Conservation (phyloP, 2,797 vertebrate species). For the Vireo griseus region DNA sequence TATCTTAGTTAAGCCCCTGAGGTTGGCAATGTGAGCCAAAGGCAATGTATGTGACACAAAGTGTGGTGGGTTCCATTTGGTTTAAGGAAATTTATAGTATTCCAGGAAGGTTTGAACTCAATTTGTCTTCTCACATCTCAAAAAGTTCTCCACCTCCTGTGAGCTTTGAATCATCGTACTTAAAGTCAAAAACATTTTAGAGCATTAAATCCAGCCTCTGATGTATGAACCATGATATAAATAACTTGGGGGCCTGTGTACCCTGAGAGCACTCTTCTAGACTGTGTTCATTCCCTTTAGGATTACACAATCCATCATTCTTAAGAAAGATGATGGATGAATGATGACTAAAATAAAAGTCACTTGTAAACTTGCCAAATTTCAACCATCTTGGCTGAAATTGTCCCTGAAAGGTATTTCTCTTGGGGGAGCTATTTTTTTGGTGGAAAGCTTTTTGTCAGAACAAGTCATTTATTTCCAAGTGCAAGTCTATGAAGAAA, state of each 20-base stretch:
- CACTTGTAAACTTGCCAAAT: slow-evolving; percentile 55
- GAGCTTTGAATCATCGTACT: slow-evolving; percentile 18
- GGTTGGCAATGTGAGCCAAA: background rate
- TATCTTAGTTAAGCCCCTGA: background rate
- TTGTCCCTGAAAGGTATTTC: slow-evolving; percentile 51
- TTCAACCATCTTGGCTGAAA: slow-evolving; percentile 52
- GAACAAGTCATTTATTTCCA: slow-evolving; percentile 32
- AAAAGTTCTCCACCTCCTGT: slow-evolving; percentile 9
- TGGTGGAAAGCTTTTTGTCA: slow-evolving; percentile 35
- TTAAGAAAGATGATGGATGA: slow-evolving; percentile 47
- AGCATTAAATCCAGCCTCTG: slow-evolving; percentile 45
- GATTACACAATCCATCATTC: slow-evolving; percentile 52
- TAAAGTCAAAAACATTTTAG: slow-evolving; percentile 43
- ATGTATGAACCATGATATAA: slow-evolving; percentile 44
- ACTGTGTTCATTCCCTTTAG: slow-evolving; percentile 43
- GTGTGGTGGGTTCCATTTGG: background rate
- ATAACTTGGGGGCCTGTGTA: slow-evolving; percentile 41
- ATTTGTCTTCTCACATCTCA: slow-evolving; percentile 28
- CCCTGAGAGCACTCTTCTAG: slow-evolving; percentile 6
- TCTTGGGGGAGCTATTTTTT: slow-evolving; percentile 24
- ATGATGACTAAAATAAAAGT: slow-evolving; percentile 56
- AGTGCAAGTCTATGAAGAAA: background rate
- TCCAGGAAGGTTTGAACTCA: background rate
- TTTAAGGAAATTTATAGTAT: slow-evolving; percentile 9
- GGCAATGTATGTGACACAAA: background rate